Evolutionary conservation across 2,888 invertebrate species (phyloP).

Genomic region (Tetragonisca angustula): DNA sequence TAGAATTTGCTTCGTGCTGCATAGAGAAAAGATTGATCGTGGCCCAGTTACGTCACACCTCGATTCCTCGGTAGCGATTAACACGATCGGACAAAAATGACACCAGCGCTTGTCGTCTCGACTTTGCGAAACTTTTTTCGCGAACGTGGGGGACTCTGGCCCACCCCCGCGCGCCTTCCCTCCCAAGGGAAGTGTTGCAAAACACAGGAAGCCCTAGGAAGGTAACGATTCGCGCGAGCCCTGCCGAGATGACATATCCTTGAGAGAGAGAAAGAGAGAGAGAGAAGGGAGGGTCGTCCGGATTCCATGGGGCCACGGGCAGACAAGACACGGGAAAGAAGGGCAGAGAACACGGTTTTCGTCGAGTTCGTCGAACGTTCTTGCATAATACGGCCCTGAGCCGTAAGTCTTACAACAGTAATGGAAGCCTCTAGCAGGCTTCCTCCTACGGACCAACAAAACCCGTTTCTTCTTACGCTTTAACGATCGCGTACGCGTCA

Average conservation of each 20-base stretch:
- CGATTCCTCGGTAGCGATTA: constrained; percentile 20
- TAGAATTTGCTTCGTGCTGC: too few relatives aligned
- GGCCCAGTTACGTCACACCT: constrained; percentile 49
- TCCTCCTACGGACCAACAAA: constrained; percentile 76
- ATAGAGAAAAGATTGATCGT: constrained; percentile 20
- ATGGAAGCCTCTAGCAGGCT: constrained; percentile 78
- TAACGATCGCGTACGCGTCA: constrained; percentile 69
- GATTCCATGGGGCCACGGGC: background rate
- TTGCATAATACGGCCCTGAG: constrained; percentile 80
- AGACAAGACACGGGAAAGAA: background rate
- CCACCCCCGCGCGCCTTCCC: background rate
- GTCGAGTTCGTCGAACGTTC: constrained; percentile 68
- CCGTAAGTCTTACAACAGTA: constrained; percentile 80
- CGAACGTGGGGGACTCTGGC: background rate
- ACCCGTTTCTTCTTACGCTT: constrained; percentile 76
- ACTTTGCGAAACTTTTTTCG: background rate
- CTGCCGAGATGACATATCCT: background rate
- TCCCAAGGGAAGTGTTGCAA: background rate
- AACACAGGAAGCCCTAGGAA: constrained; percentile 9
- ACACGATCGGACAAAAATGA: constrained; percentile 3
- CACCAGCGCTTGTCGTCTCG: background rate
- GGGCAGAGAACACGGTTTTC: constrained; percentile 27
- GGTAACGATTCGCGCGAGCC: background rate
- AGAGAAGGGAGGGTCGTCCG: constrained; percentile 1
- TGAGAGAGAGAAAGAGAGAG: background rate